Percentiles rank a stretch among this genome's conserved stretches.
Conservation (phyloP, 2,888 invertebrate species). For the Ferrisia virgata region DNA sequence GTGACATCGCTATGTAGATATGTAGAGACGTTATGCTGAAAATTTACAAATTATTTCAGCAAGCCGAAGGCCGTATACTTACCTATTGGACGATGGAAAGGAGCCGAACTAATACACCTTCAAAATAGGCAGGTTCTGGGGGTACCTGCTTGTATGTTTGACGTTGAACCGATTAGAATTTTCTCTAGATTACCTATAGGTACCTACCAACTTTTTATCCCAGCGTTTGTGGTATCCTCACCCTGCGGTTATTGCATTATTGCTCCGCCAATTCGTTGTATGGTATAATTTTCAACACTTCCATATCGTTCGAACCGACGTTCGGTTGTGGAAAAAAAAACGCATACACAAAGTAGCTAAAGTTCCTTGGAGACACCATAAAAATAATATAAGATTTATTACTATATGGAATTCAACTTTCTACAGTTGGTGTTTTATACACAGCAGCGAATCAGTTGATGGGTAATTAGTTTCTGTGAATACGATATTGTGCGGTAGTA, state of each 20-base stretch:
- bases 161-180: not conserved
- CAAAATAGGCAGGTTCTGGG: no score
- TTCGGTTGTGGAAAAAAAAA: not conserved
- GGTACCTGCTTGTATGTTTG: no score
- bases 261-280: not conserved
- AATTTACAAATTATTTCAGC: not conserved
- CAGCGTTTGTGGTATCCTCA: not conserved
- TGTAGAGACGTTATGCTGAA: not conserved
- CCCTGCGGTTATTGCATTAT: not conserved
- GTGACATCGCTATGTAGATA: not conserved
- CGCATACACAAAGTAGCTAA: not conserved
- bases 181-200: not conserved
- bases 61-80: not conserved
- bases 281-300: not conserved
- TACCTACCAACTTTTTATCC: no score
- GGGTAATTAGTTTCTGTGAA: constrained; percentile 10
- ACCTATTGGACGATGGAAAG: no score
- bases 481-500: not conserved
- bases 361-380: not conserved
- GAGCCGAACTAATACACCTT: no score
- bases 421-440: not conserved
- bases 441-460: not conserved
- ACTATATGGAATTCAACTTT: constrained; percentile 3
- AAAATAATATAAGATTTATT: constrained; percentile 6
- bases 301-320: not conserved